Evolutionary conservation across 2,888 invertebrate species (phyloP).

Genomic region (Drosophila phalerata): DNA sequence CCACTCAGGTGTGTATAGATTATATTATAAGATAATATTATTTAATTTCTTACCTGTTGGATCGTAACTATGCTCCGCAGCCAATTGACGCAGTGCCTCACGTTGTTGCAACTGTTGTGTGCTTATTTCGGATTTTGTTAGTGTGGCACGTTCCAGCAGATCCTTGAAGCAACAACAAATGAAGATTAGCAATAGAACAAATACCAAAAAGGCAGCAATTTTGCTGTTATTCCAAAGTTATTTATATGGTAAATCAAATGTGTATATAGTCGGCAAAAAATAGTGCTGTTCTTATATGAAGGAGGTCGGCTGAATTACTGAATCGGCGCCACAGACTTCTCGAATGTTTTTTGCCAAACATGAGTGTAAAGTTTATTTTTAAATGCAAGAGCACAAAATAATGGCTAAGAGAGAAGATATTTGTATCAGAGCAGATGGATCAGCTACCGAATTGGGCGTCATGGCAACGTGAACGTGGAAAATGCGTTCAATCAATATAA

Average conservation of each 20-base stretch:
- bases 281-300: slow-evolving; percentile 37
- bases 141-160: slow-evolving; percentile 70
- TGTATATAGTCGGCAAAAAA: slow-evolving; percentile 11
- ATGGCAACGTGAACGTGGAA: slow-evolving; percentile 42
- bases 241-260: slow-evolving; percentile 11
- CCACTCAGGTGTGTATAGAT: slow-evolving; percentile 47
- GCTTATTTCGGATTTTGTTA: slow-evolving; percentile 41
- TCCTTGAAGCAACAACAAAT: slow-evolving; percentile 78
- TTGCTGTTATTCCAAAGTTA: slow-evolving; percentile 31
- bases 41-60: slow-evolving; percentile 51
- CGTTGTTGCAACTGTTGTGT: slow-evolving; percentile 57
- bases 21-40: slow-evolving; percentile 1
- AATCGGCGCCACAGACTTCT: slow-evolving; percentile 39
- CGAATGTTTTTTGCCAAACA: slow-evolving; percentile 36
- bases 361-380: slow-evolving; percentile 71
- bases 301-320: slow-evolving; percentile 69
- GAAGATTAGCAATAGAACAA: slow-evolving; percentile 54
- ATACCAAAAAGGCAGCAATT: slow-evolving; percentile 59
- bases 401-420: slow-evolving; percentile 21
- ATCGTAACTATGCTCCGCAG: slow-evolving; percentile 66
- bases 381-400: slow-evolving; percentile 54
- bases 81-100: slow-evolving; percentile 61
- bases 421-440: slow-evolving; percentile 20
- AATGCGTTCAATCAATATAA: slow-evolving; percentile 32
- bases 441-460: slow-evolving; percentile 28